Base-by-base conservation (phyloP, 2,888 invertebrate species). In the Gandaritis pyraliata region DNA sequence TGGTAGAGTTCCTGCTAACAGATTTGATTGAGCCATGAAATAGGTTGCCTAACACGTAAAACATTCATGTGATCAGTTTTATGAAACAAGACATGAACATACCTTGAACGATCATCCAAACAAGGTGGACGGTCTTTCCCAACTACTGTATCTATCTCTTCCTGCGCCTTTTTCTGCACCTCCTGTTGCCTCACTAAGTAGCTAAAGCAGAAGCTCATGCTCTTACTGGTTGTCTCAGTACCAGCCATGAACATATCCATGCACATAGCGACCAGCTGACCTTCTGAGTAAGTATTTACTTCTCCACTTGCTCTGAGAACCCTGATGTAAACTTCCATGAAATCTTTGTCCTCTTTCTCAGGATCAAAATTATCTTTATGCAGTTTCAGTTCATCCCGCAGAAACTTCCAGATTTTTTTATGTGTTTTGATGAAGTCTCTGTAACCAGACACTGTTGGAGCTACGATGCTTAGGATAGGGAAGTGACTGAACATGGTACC, bases 191-290 rank as follows among this genome's bases (percentile, higher is more conserved):
- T 87, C 5, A 96, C 93, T 71, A 97, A 81, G 76, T 96, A 95
- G 68, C 96, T 91, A 72, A 97, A 96, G 61, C 95, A 94, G 76
- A 97, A 97, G 30, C 95, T 95, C 74, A 97, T 88, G 36, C 95
- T 94, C 80, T 97, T 97, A 54, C 94, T 95, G 0, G 97, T 97
- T 0, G 97, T 97, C 86, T 97, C 97, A 0, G 97, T 96, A 0
- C 97, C 97, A 18, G 97, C 97, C 93, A 97, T 94, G 74, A 97
- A 97, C 93, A 97, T 94, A 73, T 97, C 97, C 93, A 97, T 92
- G 73, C 97, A 96, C 73, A 96, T 94, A 0, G 96, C 96, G 59
- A 97, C 82, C 54, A 97, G 84, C 73, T 97, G 97, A 8, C 94
- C 94, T 79, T 97, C 97, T 68, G 94, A 91, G 78, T 95, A 94